Evolutionary conservation across 1,140 invertebrate species (phyloP), one percentile per base, ranked within the genome.

Genomic region (Eulimnadia texana): DNA sequence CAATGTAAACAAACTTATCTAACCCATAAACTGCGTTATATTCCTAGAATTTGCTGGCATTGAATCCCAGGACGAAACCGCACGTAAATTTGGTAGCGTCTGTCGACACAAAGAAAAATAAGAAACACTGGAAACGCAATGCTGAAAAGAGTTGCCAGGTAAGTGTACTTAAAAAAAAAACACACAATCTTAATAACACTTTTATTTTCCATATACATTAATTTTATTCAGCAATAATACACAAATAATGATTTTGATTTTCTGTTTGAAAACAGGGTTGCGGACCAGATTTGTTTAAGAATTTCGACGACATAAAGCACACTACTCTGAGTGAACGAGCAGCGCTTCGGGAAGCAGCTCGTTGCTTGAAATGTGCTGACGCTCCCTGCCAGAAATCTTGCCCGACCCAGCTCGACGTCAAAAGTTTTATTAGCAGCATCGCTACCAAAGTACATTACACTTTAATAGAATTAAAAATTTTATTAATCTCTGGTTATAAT

Each of bases 361-460:
- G 94, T 58, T 98, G 93, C 71, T 75, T 99, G 9, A 99, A 98
- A 73, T 99, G 95, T 74, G 93, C 90, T 0, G 96, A 99, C 76
- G 94, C 95, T 0, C 95, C 95, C 0, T 99, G 95, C 71, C 95
- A 98, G 75, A 98, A 98, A 73, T 92, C 90, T 3, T 99, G 95
- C 69, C 95, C 95, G 0, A 99, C 95, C 0, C 93, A 98, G 72
- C 73, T 99, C 29, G 95, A 99, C 70, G 84, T 99, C 54, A 99
- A 99, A 73, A 82, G 84, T 27, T 99, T 99, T 70, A 99, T 99
- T 53, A 90, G 88, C 0, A 92, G 90, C 68, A 99, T 99, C 67
- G 82, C 92, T 33, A 97, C 93, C 70, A 96, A 93, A 80, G 88
- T 90, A 74, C 65, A 58, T 47, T 19, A 28, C 22, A 16, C 16